Evolutionary conservation across 2,113 vertebrate species (phyloP).

Genomic region (Megaceryle torquata): DNA sequence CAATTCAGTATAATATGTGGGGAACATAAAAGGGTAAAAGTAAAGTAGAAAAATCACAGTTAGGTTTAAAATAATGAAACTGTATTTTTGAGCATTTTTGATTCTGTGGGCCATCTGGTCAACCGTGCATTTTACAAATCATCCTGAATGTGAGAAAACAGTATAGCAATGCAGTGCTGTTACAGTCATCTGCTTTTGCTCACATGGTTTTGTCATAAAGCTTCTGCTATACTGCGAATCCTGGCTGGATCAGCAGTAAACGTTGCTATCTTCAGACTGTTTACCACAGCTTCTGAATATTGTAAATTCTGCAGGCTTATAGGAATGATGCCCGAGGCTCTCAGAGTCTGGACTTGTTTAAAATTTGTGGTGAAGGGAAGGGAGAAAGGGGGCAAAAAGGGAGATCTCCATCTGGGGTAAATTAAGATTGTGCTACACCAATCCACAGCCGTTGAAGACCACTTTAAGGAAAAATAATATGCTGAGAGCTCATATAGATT

Average conservation of each 20-base stretch:
- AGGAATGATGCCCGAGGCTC: constrained; percentile 7
- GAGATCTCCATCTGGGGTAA: constrained; percentile 10
- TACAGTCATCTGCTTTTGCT: constrained; percentile 45
- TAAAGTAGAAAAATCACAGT: not conserved
- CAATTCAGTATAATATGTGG: not conserved
- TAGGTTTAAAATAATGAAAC: not conserved
- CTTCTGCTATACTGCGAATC: not conserved
- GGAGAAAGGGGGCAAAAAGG: not conserved
- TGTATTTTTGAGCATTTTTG: not conserved
- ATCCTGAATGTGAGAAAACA: not conserved
- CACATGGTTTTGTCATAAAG: constrained; percentile 49
- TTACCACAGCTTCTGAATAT: constrained; percentile 15
- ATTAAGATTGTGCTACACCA: constrained; percentile 15
- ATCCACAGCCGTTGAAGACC: not conserved
- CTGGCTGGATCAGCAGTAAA: not conserved
- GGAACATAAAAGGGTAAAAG: not conserved
- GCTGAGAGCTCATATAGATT: not conserved
- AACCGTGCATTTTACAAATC: not conserved
- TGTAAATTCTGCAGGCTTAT: not conserved
- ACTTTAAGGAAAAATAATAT: not conserved
- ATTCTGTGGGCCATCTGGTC: not conserved
- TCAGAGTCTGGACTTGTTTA: constrained; percentile 26
- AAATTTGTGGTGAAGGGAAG: not conserved
- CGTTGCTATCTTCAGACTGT: not conserved
- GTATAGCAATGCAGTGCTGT: not conserved